Evolutionary conservation across 2,888 invertebrate genomes (phyloP), one percentile per base, ranked within the genome.

Genomic region (Drosophila ustulata): DNA sequence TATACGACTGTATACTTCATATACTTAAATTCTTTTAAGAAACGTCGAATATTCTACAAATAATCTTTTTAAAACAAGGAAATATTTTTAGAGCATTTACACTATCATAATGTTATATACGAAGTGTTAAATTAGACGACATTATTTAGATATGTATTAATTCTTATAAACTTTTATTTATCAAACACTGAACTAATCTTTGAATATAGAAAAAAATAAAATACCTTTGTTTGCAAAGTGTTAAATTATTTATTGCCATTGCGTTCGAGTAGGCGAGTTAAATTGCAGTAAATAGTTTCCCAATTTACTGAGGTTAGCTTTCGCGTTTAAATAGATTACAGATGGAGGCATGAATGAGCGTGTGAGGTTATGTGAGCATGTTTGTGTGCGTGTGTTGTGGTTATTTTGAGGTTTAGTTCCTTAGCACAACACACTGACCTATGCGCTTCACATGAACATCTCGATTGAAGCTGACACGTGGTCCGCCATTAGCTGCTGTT

Each of bases 391-490:
- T 69, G 49, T 65, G 82, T 80, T 80, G 72, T 41, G 58, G 79
- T 82, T 80, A 78, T 78, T 79, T 59, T 65, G 63, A 47, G 64
- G 53, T 69, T 75, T 64, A 56, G 11, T 65, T 64, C 69, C 70
- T 75, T 75, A 79, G 37, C 78, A 78, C 75, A 75, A 79, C 81
- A 77, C 84, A 93, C 95, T 95, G 95, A 96, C 96, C 96, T 93
- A 97, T 97, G 94, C 97, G 94, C 93, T 97, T 97, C 92, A 97
- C 96, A 94, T 96, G 96, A 90, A 97, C 97, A 94, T 97, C 97
- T 93, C 96, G 94, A 94, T 97, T 97, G 94, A 97, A 97, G 92
- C 97, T 97, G 90, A 97, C 97, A 89, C 95, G 94, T 81, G 94
- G 96, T 93, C 95, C 95, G 93, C 95, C 95, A 93, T 92, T 92